Evolutionary conservation across 2,113 vertebrate species (phyloP), one percentile per base, ranked within the genome.

Genomic region (Nannobrachium achirus): DNA sequence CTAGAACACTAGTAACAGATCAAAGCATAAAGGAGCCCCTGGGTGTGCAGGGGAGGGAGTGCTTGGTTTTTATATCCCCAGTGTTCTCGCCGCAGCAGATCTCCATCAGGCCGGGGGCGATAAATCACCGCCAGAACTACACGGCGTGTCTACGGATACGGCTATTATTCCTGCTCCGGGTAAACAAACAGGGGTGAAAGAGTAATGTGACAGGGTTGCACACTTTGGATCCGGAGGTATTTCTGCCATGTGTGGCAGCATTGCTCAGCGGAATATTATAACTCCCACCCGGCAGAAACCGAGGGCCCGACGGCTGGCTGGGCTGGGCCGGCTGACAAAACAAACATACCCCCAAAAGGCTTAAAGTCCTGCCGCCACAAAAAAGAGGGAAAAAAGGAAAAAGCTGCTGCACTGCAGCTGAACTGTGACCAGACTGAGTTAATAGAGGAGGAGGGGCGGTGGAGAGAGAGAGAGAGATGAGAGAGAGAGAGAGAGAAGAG

Each of bases 251-350:
- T 71, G 61, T 46, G 62, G 72, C 71, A 46, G 50, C 78, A 81
- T 81, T 80, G 74, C 69, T 84, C 73, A 84, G 89, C 46, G 46
- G 82, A 88, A 73, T 75, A 78, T 45, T 75, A 78, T 45, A 67
- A 75, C 77, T 69, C 74, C 82, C 64, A 20, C 56, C 48, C 9
- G 66, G 75, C 75, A 51, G 78, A 56, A 71, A 62, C 50, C 53
- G 42, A 48, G 69, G 25, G 25, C 25, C 25, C n/a, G n/a, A n/a
- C n/a, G n/a, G 25, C 3, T 33, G 25, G 70, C 79, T 20, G 79
- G 83, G 81, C 66, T 70, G 56, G 66, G 70, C 88, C 79, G 69
- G 74, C 75, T 74, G 81, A 90, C 89, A 87, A 88, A 90, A 83
- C 85, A 89, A 92, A 91, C 90, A 89, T 61, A 81, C 72, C 77